Evolutionary conservation across 1,140 invertebrate genomes (phyloP), one percentile per base, ranked within the genome.

Genomic region (Eurosta solidaginis): DNA sequence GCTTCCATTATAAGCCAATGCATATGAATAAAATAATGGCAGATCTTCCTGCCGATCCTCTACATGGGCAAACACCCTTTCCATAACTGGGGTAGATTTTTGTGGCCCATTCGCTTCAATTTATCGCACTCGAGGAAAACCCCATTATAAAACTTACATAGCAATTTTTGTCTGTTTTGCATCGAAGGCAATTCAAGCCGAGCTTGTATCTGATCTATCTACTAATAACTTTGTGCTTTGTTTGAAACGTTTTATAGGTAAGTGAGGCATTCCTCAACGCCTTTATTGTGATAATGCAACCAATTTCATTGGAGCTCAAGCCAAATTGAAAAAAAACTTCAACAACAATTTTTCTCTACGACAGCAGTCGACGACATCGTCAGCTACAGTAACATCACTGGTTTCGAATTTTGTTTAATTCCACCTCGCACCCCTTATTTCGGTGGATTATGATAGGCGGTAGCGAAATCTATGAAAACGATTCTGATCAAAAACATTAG

Each of bases 361-460:
- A n/a, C n/a, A n/a, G n/a, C n/a, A n/a, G n/a, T n/a, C n/a, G n/a
- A n/a, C n/a, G n/a, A n/a, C n/a, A n/a, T n/a, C n/a, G n/a, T n/a
- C n/a, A n/a, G n/a, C n/a, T n/a, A n/a, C n/a, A n/a, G n/a, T n/a
- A n/a, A n/a, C n/a, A n/a, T n/a, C n/a, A n/a, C n/a, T n/a, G n/a
- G n/a, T n/a, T n/a, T 42, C 68, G 25, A 75, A 75, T 29, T 75
- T 75, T 17, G 76, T 63, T 44, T 77, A 27, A 77, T 59, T 27
- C 76, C 76, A 36, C 76, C 76, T 12, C 76, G 76, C 25, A 22
- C 50, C n/a, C 83, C 85, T 0, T 78, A 84, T 36, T 83, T 85
- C 27, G 83, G 85, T 42, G 87, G 87, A 3, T 76, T 83, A 5
- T 88, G 84, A n/a, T n/a, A n/a, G n/a, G n/a, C n/a, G n/a, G n/a